Evolutionary conservation across 35 echinoderm and acorn worm species (phyloP).

Genomic region (Diadema setosum): DNA sequence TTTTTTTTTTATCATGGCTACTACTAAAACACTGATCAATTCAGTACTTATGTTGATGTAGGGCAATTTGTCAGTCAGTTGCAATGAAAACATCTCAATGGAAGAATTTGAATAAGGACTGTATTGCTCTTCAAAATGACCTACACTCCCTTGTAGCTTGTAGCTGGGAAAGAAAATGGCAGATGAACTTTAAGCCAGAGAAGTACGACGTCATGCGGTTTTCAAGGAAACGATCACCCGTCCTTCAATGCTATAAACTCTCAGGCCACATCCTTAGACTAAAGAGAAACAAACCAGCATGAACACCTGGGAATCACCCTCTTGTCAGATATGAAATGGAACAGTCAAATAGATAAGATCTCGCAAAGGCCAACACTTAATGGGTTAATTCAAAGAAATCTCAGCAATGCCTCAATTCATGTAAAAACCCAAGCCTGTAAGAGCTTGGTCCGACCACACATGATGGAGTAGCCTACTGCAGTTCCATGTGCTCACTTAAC

Average conservation of each 20-base stretch:
- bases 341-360: background rate
- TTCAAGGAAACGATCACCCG: background rate
- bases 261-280: background rate
- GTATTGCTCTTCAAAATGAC: background rate
- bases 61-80: too few species aligned
- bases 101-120: too few species aligned
- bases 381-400: background rate
- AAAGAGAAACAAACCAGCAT: background rate
- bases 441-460: slow-evolving; percentile 10
- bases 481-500: slow-evolving; percentile 18
- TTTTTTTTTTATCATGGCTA: too few species aligned
- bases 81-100: too few species aligned
- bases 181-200: background rate
- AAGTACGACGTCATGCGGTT: background rate
- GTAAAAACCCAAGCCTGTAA: slow-evolving; percentile 42
- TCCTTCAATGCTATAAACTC: background rate
- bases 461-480: slow-evolving; percentile 41
- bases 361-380: slow-evolving; percentile 30
- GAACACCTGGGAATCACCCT: slow-evolving; percentile 31
- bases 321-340: background rate
- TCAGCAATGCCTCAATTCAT: background rate
- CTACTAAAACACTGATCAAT: too few species aligned
- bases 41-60: too few species aligned
- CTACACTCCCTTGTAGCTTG: too few species aligned
- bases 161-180: too few species aligned